Conservation (phyloP, 1,140 invertebrate genomes). For the Monochamus saltuarius region DNA sequence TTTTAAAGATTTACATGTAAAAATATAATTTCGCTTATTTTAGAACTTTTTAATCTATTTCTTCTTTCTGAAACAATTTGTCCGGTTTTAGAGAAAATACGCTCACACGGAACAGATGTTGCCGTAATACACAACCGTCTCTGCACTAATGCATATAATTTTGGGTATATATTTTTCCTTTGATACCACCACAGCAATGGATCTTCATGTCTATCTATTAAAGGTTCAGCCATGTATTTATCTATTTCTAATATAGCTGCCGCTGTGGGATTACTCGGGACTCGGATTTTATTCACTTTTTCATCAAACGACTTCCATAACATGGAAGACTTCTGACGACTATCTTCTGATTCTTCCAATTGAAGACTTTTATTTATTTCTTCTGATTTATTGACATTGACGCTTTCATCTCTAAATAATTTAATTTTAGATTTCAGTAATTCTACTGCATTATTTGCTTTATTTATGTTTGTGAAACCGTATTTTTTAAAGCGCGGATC, state of each 20-base stretch:
- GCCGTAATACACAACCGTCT: conserved; percentile 36
- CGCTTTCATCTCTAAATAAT: no score
- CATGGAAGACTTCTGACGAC: background rate
- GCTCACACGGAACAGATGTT: conserved; percentile 40
- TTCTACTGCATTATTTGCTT: no score
- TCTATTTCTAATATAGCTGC: conserved; percentile 26
- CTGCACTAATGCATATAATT: conserved; percentile 28
- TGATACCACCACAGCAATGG: conserved; percentile 37
- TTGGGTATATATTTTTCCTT: conserved; percentile 33
- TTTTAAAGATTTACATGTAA: no score
- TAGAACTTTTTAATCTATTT: no score
- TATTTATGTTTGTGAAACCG: no score
- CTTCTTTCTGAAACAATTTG: conserved; percentile 8
- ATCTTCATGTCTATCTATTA: conserved; percentile 20
- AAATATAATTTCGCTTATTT: no score
- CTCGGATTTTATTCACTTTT: background rate
- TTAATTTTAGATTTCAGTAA: no score
- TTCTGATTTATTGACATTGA: no score
- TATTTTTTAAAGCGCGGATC: no score
- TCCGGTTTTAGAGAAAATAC: conserved; percentile 33
- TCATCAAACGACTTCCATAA: background rate
- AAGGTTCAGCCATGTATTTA: conserved; percentile 20
- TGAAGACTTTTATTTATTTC: no score
- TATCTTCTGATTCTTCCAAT: no score
- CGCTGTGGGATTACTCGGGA: background rate